A percentile compares a stretch with the other conserved stretches of the same genome.
phyloP scores from a whole-genome alignment of 2,888 invertebrate species.

The Tetrapedia diversipes region DNA sequence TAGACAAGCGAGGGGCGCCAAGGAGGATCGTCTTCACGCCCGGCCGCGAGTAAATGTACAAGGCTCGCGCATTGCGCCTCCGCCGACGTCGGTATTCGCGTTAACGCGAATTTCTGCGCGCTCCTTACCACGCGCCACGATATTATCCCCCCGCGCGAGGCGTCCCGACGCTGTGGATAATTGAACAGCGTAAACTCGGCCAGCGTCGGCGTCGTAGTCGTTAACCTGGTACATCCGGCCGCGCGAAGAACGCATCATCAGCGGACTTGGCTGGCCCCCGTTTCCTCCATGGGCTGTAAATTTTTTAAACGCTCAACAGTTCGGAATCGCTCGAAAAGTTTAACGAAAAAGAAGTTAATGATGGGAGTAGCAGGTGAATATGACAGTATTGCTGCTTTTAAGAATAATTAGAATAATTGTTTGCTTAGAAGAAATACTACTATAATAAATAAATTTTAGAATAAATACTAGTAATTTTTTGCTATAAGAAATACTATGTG shows the following conservation, averaged over 20 bases:
- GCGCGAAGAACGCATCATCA: constrained; percentile 44
- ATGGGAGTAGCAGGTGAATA: too few species aligned
- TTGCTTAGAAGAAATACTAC: too few species aligned
- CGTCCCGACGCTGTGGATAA: constrained; percentile 53
- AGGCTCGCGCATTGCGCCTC: constrained; percentile 8
- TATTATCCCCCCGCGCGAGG: constrained; percentile 55
- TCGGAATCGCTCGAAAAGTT: neutral
- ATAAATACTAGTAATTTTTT: too few species aligned
- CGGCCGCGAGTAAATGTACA: constrained; percentile 24
- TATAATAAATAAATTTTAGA: too few species aligned
- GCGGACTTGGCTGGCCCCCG: neutral
- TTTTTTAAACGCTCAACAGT: constrained; percentile 53
- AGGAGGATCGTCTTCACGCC: constrained; percentile 23
- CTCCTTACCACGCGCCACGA: constrained; percentile 40
- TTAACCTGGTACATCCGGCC: constrained; percentile 45
- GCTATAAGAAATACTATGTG: too few species aligned
- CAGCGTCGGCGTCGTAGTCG: constrained; percentile 53
- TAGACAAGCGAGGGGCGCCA: neutral
- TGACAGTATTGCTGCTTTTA: too few species aligned
- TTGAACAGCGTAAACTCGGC: constrained; percentile 62
- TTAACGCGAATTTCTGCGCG: constrained; percentile 59
- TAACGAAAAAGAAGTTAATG: too few species aligned
- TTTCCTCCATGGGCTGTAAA: constrained; percentile 16
- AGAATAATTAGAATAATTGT: too few species aligned
- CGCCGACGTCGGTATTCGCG: constrained; percentile 52